Evolutionary conservation across 2,797 vertebrate genomes (phyloP).

Genomic region (Pangasius krempfi): DNA sequence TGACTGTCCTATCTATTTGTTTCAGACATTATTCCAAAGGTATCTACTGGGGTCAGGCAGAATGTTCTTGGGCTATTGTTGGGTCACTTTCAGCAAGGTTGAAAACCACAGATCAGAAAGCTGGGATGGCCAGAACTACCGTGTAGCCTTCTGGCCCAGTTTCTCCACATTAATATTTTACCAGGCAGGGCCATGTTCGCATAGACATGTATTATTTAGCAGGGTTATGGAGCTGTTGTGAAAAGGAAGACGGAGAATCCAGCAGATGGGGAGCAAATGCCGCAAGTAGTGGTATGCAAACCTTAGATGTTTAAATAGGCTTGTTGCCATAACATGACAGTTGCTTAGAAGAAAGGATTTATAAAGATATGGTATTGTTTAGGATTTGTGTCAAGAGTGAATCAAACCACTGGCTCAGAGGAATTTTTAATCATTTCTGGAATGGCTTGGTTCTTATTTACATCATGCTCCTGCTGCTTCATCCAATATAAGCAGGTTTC

Average conservation of each 20-base stretch:
- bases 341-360: neutral
- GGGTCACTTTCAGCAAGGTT: neutral
- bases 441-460: slow-evolving; percentile 6
- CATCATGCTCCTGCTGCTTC: slow-evolving; percentile 16
- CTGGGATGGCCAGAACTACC: slow-evolving; percentile 9
- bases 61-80: neutral
- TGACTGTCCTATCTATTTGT: neutral
- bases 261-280: slow-evolving; percentile 20
- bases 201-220: slow-evolving; percentile 55
- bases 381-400: neutral
- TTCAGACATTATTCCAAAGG: neutral
- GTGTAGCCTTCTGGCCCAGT: slow-evolving; percentile 45
- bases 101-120: slow-evolving; percentile 11
- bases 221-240: slow-evolving; percentile 24
- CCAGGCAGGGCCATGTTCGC: slow-evolving; percentile 40
- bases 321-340: slow-evolving; percentile 2
- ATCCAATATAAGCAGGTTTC: slow-evolving; percentile 6
- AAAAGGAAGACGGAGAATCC: slow-evolving; percentile 3
- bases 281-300: neutral
- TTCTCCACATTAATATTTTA: slow-evolving; percentile 61
- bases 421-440: slow-evolving; percentile 19
- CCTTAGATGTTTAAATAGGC: neutral
- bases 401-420: neutral
- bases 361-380: slow-evolving; percentile 6
- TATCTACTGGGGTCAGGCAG: neutral